phyloP scores from a whole-genome alignment of 2,797 vertebrate species.

The Peromyscus eremicus region DNA sequence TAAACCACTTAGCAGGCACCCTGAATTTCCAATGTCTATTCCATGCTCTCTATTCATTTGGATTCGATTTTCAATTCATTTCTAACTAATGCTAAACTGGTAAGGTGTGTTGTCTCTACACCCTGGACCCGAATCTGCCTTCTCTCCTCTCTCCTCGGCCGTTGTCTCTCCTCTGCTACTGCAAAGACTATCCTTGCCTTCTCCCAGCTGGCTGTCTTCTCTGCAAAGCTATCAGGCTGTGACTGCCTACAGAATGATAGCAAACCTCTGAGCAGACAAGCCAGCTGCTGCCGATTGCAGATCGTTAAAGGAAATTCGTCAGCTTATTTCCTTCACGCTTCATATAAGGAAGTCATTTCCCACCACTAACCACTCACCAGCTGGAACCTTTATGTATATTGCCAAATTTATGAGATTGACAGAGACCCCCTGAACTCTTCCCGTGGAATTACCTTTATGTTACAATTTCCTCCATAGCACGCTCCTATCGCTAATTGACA shows the following conservation, averaged over 20 bases:
- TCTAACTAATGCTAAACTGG: neutral
- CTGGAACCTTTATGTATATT: neutral
- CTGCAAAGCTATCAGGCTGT: neutral
- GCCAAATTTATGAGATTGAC: constrained; percentile 25
- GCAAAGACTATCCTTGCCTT: neutral
- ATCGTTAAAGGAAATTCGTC: neutral
- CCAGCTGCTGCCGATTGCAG: neutral
- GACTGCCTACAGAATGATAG: neutral
- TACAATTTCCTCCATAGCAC: neutral
- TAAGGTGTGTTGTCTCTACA: neutral
- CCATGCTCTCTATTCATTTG: neutral
- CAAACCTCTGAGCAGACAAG: neutral
- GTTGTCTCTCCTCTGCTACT: neutral
- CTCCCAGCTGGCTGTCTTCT: neutral
- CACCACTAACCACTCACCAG: neutral
- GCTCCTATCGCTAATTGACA: constrained; percentile 27
- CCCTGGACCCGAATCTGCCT: neutral
- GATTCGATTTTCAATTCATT: neutral
- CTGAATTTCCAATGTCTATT: constrained; percentile 25
- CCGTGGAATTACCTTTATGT: neutral
- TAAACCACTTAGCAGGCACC: constrained; percentile 3
- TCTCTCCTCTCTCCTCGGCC: neutral
- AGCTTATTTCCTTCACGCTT: constrained; percentile 54
- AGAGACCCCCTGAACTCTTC: constrained; percentile 36
- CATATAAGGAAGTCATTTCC: constrained; percentile 49